Evolutionary conservation across 2,888 invertebrate genomes (phyloP), one percentile per base, ranked within the genome.

Genomic region (Shargacucullia verbasci): DNA sequence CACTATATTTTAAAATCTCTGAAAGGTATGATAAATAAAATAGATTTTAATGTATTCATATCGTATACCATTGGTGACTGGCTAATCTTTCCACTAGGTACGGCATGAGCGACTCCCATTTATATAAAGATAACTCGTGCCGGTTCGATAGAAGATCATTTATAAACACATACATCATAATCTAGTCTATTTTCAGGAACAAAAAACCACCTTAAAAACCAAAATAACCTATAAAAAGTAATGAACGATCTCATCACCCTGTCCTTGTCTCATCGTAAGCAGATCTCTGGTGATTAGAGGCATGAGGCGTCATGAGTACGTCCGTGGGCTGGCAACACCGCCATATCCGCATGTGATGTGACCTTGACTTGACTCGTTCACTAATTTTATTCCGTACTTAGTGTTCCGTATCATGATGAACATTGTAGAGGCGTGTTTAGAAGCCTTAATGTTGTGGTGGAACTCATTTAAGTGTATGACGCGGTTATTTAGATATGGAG

Each of bases 371-470:
- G 63, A 56, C 80, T 84, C 80, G 83, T 81, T 88, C 82, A 74
- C 80, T 88, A 86, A 90, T 87, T 84, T 89, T 88, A 90, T 89
- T 89, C 88, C 81, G 79, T 80, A 81, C 81, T 86, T 82, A 86
- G 86, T 85, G 87, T 92, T 92, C 90, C 91, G 91, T 90, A 84
- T 89, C 86, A 81, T 84, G 85, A 85, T 87, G 85, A 79, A 83
- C 85, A 81, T 74, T 69, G 77, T 73, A 79, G 78, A 78, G 73
- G 79, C 81, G 81, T 82, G 80, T 78, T 80, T 75, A 70, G 78
- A 60, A 70, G 70, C 70, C 77, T 76, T 78, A 78, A 80, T 79
- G 63, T 73, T 55, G 61, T 54, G 37, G 56, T 64, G 37, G 55
- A 66, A 65, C 61, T 50, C 61, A 74, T 70, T 75, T 59, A 38